Evolutionary conservation across 1,140 invertebrate genomes (phyloP), one percentile per base, ranked within the genome.

Genomic region (Rhopalosiphum maidis): DNA sequence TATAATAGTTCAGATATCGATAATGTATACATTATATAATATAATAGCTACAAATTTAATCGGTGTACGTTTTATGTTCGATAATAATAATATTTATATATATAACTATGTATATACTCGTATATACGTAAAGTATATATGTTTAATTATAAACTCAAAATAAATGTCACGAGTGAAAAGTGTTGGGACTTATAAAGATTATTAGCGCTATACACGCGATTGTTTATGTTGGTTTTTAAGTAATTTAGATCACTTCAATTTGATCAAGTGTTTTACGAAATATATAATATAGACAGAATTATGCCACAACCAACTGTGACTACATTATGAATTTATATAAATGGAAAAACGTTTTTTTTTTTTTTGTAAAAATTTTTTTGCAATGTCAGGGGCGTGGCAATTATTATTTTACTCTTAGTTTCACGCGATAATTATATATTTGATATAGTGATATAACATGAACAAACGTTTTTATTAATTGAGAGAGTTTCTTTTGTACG

Each of bases 341-440:
- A 51, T 35, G 30, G 30, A n/a, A 87, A 87, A 48, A 51, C 30
- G 46, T 51, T 35, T 48, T 86, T 46, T 37, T 37, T n/a, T 85
- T 85, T 23, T 41, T 85, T 85, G 22, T 41, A 37, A n/a, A 85
- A 11, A 25, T 1, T 11, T 46, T 48, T 87, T 37, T 37, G n/a
- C 48, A 89, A 89, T 54, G n/a, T 54, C 87, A 89, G 48, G 87
- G 48, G 48, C 87, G 48, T 89, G 5, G 48, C n/a, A 54, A 89
- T 89, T 89, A 89, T 89, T 89, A 25, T 89, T 51, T 89, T 8
- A 54, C 87, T 89, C 48, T 89, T 54, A 54, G 87, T 89, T 89
- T 89, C 48, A 54, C 87, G 35, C 21, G 3, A 23, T 89, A 89
- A 89, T 89, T 37, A 22, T 9, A 54, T 77, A 77, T 77, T 77